Base-by-base conservation (phyloP, 2,888 invertebrate species). In the Torymus auratus region DNA sequence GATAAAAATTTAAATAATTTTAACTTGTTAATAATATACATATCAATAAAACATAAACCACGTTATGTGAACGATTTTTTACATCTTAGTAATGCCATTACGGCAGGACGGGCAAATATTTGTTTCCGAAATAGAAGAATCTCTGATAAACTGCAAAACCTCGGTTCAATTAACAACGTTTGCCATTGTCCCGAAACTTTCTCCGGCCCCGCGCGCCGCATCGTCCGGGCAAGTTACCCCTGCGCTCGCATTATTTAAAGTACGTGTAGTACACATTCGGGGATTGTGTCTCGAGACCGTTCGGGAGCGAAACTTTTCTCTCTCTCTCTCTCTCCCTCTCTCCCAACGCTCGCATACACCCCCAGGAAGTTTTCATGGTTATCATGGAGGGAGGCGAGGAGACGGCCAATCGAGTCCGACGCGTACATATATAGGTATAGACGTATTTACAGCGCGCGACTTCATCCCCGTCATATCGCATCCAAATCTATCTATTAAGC, bases 381-480 rank as follows among this genome's bases (percentile, higher is more conserved):
- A 81, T 81, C 78, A 81, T 77, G 41, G 58, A 17, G 58, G 10
- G 20, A 69, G 55, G 50, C 55, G 15, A 68, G 53, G 67, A 69
- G 15, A 23, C 52, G 69, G 23, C 53, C 75, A 74, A 75, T 80
- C 41, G 67, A 64, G 53, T 69, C 78, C 50, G 62, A 28, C 15
- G 15, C 5, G n/a, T 28, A 14, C n/a, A 12, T 69, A 69, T 12
- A 71, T 61, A 28, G 55, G 23, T 20, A 71, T 61, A 71, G 85
- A 87, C 86, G 85, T 88, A 88, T 87, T 88, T 87, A 88, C 88
- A 88, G 14, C 15, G 61, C 61, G 70, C 60, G 65, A 65, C 77
- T 58, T 69, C 77, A 73, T 86, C 85, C 86, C 84, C 82, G 84
- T 84, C 86, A 85, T 86, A 88, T 88, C 85, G 87, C 85, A 87